These are phyloP conservation scores for Tuta absoluta DNA, from an alignment of 2,888 invertebrate species.

Conservation along the genomic window DNA sequence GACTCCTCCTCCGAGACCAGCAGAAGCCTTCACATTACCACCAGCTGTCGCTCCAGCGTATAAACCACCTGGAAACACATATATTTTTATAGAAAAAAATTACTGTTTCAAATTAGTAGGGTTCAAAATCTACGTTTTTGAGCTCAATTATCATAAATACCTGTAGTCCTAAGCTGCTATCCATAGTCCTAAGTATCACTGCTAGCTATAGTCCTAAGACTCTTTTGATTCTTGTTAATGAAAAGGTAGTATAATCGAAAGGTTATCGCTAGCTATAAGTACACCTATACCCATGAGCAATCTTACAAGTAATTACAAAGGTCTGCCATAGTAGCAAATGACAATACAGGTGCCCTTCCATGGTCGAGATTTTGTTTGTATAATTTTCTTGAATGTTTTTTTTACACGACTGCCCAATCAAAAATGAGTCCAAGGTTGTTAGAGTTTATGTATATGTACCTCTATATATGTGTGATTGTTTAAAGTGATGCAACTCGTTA, in stretches of 20 bases:
- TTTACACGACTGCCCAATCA: too few relatives aligned
- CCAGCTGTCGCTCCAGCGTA: slow-evolving; percentile 83
- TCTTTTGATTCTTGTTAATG: background rate
- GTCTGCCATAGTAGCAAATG: slow-evolving; percentile 5
- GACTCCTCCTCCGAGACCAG: slow-evolving; percentile 77
- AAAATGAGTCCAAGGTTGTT: too few relatives aligned
- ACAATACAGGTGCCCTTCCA: slow-evolving; percentile 22
- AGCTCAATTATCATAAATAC: too few relatives aligned
- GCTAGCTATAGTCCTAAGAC: too few relatives aligned
- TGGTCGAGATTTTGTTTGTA: slow-evolving; percentile 37
- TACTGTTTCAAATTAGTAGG: background rate
- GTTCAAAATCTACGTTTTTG: background rate
- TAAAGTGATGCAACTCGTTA: too few relatives aligned
- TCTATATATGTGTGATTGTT: too few relatives aligned
- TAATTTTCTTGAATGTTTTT: too few relatives aligned
- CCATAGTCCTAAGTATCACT: too few relatives aligned
- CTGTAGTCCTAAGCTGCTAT: too few relatives aligned
- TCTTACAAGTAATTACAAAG: slow-evolving; percentile 12
- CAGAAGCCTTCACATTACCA: slow-evolving; percentile 74
- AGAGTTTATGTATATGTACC: too few relatives aligned
- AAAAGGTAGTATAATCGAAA: background rate
- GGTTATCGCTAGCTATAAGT: background rate
- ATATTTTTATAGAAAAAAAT: background rate
- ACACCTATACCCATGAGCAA: background rate
- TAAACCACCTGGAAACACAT: slow-evolving; percentile 65